Percentiles rank a stretch among this genome's conserved stretches.
Evolutionary conservation across 2,797 vertebrate genomes (phyloP).

Genomic region (Coregonus suidteri): DNA sequence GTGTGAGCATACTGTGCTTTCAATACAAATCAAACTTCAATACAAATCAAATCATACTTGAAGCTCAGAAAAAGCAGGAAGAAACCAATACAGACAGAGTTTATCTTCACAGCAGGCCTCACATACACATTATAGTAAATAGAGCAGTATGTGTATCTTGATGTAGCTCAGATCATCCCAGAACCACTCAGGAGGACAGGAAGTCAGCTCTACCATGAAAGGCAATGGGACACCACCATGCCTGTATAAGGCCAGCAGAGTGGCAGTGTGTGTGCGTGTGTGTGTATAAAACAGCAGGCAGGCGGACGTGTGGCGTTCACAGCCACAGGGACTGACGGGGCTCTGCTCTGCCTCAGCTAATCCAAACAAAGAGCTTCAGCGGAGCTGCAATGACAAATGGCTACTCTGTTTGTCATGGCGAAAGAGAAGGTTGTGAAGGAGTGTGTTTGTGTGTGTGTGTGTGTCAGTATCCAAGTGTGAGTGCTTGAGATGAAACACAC

Average conservation of each 20-base stretch:
- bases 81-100: background rate
- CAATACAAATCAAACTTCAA: background rate
- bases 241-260: conserved; percentile 79
- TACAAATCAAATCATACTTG: background rate
- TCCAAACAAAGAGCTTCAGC: conserved; percentile 77
- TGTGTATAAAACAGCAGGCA: conserved; percentile 33
- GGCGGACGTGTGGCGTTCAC: conserved; percentile 68
- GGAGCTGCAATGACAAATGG: conserved; percentile 69
- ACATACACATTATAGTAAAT: background rate
- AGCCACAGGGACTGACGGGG: conserved; percentile 59
- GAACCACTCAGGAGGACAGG: conserved; percentile 62
- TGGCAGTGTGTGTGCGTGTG: background rate
- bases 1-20: background rate
- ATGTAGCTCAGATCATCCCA: conserved; percentile 18
- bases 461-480: conserved; percentile 9
- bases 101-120: background rate
- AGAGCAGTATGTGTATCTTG: conserved; percentile 15
- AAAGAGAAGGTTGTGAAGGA: conserved; percentile 46
- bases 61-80: background rate
- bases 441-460: too few species aligned
- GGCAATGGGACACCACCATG: conserved; percentile 74
- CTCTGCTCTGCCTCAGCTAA: conserved; percentile 71
- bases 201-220: conserved; percentile 77
- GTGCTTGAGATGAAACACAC: conserved; percentile 19
- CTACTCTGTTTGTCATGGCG: conserved; percentile 61